A percentile compares a stretch with the other conserved stretches of the same genome.
phyloP scores from a whole-genome alignment of 2,888 invertebrate species.

The Mystacides longicornis region DNA sequence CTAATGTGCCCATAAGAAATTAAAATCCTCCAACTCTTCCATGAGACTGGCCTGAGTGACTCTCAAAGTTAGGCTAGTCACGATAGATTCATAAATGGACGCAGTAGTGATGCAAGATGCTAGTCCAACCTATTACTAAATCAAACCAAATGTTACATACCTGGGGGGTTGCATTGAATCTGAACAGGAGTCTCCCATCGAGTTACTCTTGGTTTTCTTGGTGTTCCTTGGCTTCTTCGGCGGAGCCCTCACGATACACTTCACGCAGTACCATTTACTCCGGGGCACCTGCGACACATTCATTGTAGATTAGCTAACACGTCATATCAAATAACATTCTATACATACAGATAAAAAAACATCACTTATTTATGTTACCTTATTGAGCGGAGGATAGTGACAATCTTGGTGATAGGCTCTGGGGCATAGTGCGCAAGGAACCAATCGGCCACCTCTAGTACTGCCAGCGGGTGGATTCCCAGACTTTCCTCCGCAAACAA shows the following conservation, averaged over 20 bases:
- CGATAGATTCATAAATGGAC: too few relatives aligned
- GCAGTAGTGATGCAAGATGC: too few relatives aligned
- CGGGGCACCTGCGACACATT: slow-evolving; percentile 55
- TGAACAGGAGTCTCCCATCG: slow-evolving; percentile 29
- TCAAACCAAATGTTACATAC: slow-evolving; percentile 28
- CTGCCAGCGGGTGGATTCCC: slow-evolving; percentile 26
- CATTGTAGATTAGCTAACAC: background rate
- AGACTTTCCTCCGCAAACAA: slow-evolving; percentile 75
- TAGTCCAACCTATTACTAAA: too few relatives aligned
- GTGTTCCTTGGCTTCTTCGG: slow-evolving; percentile 59
- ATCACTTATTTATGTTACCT: slow-evolving; percentile 33
- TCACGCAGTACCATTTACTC: slow-evolving; percentile 85
- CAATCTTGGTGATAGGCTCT: slow-evolving; percentile 91
- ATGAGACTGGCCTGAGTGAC: too few relatives aligned
- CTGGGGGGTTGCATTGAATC: slow-evolving; percentile 42
- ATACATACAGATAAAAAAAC: background rate
- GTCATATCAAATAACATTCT: background rate
- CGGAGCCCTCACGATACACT: slow-evolving; percentile 79
- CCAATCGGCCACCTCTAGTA: slow-evolving; percentile 51
- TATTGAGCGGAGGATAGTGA: slow-evolving; percentile 77
- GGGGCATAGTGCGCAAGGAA: slow-evolving; percentile 85
- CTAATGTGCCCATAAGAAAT: too few relatives aligned
- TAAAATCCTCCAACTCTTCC: too few relatives aligned
- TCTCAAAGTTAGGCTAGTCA: too few relatives aligned
- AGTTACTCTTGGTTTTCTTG: slow-evolving; percentile 36